Conservation (phyloP, 2,113 vertebrate genomes). For the Carettochelys insculpta region DNA sequence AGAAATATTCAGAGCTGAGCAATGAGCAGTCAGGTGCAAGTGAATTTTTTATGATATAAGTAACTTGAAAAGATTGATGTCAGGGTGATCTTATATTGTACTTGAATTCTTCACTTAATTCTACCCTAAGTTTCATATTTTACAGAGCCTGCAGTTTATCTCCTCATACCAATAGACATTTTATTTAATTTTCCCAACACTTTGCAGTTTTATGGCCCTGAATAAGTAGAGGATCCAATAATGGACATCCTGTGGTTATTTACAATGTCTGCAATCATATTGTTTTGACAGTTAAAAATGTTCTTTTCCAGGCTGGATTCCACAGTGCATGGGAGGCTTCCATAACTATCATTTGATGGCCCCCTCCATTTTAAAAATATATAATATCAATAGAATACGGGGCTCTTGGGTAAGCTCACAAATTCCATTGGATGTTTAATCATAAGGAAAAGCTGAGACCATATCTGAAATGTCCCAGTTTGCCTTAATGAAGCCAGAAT, state of each 20-base stretch:
- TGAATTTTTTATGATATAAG: conserved; percentile 63
- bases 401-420: accelerated
- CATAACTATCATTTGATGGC: not conserved
- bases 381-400: not conserved
- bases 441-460: not conserved
- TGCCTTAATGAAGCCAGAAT: not conserved
- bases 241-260: conserved; percentile 30
- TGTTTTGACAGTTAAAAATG: conserved; percentile 1
- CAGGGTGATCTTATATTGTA: conserved; percentile 11
- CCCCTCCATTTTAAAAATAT: not conserved
- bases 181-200: conserved; percentile 30
- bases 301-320: not conserved
- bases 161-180: not conserved
- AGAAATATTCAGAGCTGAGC: conserved; percentile 36
- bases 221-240: conserved; percentile 35
- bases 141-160: conserved; percentile 24
- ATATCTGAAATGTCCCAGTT: not conserved
- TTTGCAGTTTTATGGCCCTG: conserved; percentile 37
- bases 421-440: not conserved
- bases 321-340: not conserved
- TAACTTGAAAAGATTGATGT: conserved; percentile 8
- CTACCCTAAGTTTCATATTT: conserved; percentile 27
- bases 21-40: conserved; percentile 22
- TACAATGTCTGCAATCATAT: not conserved
- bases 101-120: conserved; percentile 34